Percentiles rank a stretch among this genome's conserved stretches.
Evolutionary conservation across 2,113 vertebrate genomes (phyloP).

Genomic region (Ceratotherium simum): DNA sequence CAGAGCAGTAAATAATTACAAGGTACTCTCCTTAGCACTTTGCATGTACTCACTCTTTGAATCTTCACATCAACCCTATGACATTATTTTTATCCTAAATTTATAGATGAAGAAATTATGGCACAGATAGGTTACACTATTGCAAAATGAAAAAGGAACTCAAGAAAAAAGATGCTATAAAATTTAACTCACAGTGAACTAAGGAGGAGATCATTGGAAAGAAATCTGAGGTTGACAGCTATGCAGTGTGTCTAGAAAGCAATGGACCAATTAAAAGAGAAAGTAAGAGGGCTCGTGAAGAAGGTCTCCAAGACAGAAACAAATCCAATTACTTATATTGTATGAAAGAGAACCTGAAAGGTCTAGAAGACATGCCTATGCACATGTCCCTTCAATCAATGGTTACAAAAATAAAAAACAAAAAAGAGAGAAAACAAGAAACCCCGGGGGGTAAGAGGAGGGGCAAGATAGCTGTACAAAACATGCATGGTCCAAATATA

Average conservation of each 20-base stretch:
- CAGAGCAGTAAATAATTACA: neutral
- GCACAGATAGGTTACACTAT: neutral
- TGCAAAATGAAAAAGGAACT: neutral
- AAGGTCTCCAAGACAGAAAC: neutral
- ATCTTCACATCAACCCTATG: neutral
- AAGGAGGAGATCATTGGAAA: neutral
- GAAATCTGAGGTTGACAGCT: neutral
- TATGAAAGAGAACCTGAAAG: neutral
- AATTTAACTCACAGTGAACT: neutral
- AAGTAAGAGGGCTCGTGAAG: too few species aligned
- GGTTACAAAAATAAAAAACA: neutral
- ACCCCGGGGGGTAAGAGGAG: accelerated
- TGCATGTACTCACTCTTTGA: neutral
- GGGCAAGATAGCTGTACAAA: neutral
- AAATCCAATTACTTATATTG: neutral
- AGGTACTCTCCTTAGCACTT: neutral
- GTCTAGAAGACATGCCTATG: neutral
- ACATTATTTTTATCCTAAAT: neutral
- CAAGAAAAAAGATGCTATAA: neutral
- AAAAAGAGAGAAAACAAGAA: neutral
- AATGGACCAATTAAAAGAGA: neutral
- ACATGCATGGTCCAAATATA: neutral
- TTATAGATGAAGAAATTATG: neutral
- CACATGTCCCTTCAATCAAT: neutral
- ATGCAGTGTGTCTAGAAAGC: neutral